Conservation (phyloP, 2,113 vertebrate genomes). For the Felis chaus region DNA sequence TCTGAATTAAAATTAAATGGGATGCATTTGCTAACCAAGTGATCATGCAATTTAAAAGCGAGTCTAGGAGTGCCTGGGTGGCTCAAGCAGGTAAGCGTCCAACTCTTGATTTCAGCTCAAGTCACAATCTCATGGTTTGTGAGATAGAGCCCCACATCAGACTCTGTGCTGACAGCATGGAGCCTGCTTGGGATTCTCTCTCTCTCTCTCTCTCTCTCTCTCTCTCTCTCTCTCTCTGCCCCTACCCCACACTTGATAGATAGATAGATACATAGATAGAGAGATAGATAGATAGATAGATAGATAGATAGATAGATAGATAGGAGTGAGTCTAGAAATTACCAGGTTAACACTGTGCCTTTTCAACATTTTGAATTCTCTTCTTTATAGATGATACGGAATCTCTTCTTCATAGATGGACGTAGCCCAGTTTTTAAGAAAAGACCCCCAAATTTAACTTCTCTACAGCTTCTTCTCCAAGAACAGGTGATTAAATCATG, state of each 20-base stretch:
- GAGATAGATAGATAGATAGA: too few relatives aligned
- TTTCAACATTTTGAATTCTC: conserved; percentile 40
- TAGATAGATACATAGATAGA: too few relatives aligned
- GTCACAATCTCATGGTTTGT: too few relatives aligned
- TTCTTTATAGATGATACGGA: neutral
- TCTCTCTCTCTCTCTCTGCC: too few relatives aligned
- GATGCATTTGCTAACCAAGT: neutral
- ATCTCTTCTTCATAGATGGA: neutral
- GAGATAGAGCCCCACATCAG: too few relatives aligned
- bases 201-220: too few relatives aligned
- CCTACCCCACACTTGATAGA: too few relatives aligned
- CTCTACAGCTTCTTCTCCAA: neutral
- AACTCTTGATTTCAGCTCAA: too few relatives aligned
- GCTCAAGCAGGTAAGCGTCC: too few relatives aligned
- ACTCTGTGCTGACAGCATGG: too few relatives aligned
- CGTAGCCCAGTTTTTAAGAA: neutral
- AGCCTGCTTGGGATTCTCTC: too few relatives aligned
- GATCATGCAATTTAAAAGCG: neutral
- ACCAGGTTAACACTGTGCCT: neutral
- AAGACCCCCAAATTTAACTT: neutral
- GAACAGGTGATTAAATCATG: neutral
- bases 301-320: too few relatives aligned
- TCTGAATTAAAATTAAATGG: conserved; percentile 33
- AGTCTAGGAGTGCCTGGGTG: neutral
- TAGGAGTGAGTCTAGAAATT: neutral